Percentiles rank a stretch among this genome's conserved stretches.
phyloP scores from a whole-genome alignment of 2,888 invertebrate genomes.

The Nemotelus nigrinus region DNA sequence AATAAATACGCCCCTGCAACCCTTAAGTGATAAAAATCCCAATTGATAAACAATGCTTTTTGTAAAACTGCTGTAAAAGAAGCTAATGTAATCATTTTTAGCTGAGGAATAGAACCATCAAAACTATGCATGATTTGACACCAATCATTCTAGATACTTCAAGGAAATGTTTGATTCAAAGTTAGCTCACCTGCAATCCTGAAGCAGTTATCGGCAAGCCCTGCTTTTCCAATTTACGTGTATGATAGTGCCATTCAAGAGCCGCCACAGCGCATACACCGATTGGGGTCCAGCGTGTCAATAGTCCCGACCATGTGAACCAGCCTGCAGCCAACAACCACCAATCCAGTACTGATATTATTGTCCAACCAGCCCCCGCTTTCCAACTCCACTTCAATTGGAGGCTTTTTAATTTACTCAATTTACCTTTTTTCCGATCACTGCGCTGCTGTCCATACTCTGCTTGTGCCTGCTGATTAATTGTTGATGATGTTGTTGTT shows the following conservation, averaged over 20 bases:
- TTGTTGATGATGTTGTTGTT: conserved; percentile 4
- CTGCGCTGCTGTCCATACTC: conserved; percentile 7
- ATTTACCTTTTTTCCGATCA: conserved; percentile 53
- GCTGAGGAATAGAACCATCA: too few species aligned
- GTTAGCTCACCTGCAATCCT: conserved; percentile 57
- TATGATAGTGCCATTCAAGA: conserved; percentile 67
- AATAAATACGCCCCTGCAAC: too few species aligned
- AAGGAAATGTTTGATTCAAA: neutral
- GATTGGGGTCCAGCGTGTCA: conserved; percentile 75
- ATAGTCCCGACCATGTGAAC: conserved; percentile 72
- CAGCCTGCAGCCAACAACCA: conserved; percentile 62
- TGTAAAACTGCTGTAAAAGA: too few species aligned
- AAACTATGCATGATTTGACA: too few species aligned
- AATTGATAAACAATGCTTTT: too few species aligned
- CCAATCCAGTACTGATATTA: conserved; percentile 55
- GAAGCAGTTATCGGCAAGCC: conserved; percentile 60
- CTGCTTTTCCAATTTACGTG: conserved; percentile 55
- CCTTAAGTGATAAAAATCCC: too few species aligned
- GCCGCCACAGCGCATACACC: conserved; percentile 72
- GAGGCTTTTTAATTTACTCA: conserved; percentile 53
- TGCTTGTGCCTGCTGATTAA: conserved; percentile 6
- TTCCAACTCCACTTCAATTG: conserved; percentile 53
- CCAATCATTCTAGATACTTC: too few species aligned
- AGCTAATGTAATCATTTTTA: too few species aligned
- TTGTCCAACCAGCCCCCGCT: conserved; percentile 53